These are phyloP conservation scores for Heliopora coerulea DNA, from an alignment of 92 coral and sea anemone species.

Conservation along the genomic window DNA sequence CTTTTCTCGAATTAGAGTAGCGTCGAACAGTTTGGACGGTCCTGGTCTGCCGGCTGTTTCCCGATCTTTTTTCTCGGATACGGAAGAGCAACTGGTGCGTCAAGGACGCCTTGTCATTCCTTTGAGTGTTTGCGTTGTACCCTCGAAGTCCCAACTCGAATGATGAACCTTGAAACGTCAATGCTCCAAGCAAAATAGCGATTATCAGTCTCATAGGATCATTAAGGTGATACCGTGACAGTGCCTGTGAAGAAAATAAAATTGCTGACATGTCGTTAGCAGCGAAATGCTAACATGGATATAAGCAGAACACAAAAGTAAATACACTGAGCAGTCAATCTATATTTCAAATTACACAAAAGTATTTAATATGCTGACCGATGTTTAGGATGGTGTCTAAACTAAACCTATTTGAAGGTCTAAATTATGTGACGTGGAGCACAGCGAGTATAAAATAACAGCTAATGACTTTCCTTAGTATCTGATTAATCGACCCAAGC, in stretches of 20 bases:
- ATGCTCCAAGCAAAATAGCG: conserved; percentile 39
- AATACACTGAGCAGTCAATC: neutral
- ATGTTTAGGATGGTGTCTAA: neutral
- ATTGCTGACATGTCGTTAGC: conserved; percentile 19
- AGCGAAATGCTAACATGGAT: conserved; percentile 13
- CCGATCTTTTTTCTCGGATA: conserved; percentile 23
- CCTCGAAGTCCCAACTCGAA: conserved; percentile 10
- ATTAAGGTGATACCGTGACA: conserved; percentile 36
- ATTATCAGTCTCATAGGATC: conserved; percentile 41
- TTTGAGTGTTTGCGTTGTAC: neutral
- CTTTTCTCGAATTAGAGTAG: conserved; percentile 10
- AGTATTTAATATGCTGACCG: neutral
- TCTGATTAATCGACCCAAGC: neutral
- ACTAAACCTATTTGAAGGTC: neutral
- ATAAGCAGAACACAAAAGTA: conserved; percentile 8
- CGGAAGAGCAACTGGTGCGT: neutral
- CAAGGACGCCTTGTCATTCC: neutral
- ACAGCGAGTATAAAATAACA: neutral
- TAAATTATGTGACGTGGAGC: conserved; percentile 2
- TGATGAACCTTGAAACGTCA: conserved; percentile 34
- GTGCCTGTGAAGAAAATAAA: conserved; percentile 30
- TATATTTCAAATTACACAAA: neutral
- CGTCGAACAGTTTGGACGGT: neutral
- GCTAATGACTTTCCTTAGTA: neutral
- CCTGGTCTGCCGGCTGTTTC: neutral